Percentiles rank a stretch among this genome's conserved stretches.
These are phyloP conservation scores for Ciona savignyi DNA, from an alignment of 23 tunicate genomes.

Conservation along the genomic window DNA sequence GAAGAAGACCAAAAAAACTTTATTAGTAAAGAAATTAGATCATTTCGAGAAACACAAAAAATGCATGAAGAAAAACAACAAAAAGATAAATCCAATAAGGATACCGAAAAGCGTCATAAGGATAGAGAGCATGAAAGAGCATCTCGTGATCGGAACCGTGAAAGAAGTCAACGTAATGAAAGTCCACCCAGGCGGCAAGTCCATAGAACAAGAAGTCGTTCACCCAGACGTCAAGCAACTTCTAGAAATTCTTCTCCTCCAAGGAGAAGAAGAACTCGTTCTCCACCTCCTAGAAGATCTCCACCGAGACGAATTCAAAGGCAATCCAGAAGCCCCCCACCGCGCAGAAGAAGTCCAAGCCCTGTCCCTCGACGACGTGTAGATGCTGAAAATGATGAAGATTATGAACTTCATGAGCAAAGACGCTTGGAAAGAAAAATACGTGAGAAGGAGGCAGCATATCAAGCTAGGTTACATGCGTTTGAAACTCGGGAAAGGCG, in stretches of 20 bases:
- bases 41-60: conserved; percentile 83
- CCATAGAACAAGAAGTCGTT: conserved; percentile 21
- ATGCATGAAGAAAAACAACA: background rate
- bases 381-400: conserved; percentile 67
- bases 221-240: conserved; percentile 16
- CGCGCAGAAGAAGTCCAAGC: conserved; percentile 30
- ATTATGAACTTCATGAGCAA: conserved; percentile 67
- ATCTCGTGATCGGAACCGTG: conserved; percentile 7
- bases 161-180: background rate
- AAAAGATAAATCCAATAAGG: background rate
- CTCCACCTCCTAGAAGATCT: conserved; percentile 20
- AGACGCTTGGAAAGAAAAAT: conserved; percentile 89
- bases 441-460: conserved; percentile 90
- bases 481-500: conserved; percentile 90
- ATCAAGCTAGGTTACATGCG: conserved; percentile 80
- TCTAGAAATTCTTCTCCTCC: conserved; percentile 4
- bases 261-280: conserved; percentile 6
- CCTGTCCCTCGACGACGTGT: conserved; percentile 30
- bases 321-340: conserved; percentile 40
- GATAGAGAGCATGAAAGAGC: conserved; percentile 16
- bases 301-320: conserved; percentile 30
- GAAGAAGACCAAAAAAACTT: conserved; percentile 77
- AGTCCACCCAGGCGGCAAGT: background rate
- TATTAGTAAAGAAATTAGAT: conserved; percentile 86
- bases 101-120: conserved; percentile 12